A percentile compares a stretch with the other conserved stretches of the same genome.
Conservation (phyloP, 1,140 invertebrate genomes). For the Scaptomyza montana region DNA sequence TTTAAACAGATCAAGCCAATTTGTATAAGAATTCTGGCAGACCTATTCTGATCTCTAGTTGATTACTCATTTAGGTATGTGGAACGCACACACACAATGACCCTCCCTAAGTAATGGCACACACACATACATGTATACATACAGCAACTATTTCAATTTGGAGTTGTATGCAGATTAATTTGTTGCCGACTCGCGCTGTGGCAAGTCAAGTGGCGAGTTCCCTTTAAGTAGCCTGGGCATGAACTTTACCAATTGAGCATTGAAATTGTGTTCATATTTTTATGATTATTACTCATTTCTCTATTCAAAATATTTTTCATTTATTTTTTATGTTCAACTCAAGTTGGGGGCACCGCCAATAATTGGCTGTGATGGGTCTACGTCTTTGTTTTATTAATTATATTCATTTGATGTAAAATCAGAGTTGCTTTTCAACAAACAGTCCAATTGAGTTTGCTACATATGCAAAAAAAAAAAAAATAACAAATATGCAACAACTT, state of each 20-base stretch:
- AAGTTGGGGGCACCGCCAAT: slow-evolving; percentile 30
- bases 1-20: slow-evolving; percentile 6
- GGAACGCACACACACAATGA: background rate
- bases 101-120: too few species aligned
- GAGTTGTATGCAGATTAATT: slow-evolving; percentile 49
- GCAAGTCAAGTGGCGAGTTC: slow-evolving; percentile 69
- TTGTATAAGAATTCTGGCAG: slow-evolving; percentile 9
- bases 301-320: background rate
- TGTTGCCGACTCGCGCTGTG: slow-evolving; percentile 15
- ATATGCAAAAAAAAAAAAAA: background rate
- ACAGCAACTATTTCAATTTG: slow-evolving; percentile 29
- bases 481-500: slow-evolving; percentile 34
- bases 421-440: slow-evolving; percentile 29
- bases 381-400: slow-evolving; percentile 53
- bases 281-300: background rate
- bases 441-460: slow-evolving; percentile 38
- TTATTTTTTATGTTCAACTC: background rate
- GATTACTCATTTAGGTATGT: slow-evolving; percentile 16
- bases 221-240: slow-evolving; percentile 48
- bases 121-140: slow-evolving; percentile 12
- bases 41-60: slow-evolving; percentile 22
- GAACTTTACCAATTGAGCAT: slow-evolving; percentile 76
- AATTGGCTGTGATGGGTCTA: slow-evolving; percentile 61
- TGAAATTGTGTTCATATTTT: slow-evolving; percentile 62
- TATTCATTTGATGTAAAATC: slow-evolving; percentile 71